phyloP scores from a whole-genome alignment of 2,888 invertebrate genomes.

The Isotomurus palustris region DNA sequence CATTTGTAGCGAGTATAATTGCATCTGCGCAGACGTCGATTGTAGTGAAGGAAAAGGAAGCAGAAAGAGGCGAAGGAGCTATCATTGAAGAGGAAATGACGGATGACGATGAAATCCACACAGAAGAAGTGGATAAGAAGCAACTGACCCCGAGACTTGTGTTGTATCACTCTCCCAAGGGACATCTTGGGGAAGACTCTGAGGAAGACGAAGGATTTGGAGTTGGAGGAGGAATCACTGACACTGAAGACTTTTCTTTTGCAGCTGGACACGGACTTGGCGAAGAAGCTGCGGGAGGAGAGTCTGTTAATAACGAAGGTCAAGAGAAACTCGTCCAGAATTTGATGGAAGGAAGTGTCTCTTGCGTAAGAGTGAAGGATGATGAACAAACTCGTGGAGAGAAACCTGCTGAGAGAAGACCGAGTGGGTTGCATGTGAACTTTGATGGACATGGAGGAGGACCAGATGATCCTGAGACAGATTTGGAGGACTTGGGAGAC shows the following conservation, averaged over 20 bases:
- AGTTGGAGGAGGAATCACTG: constrained; percentile 27
- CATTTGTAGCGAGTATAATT: constrained; percentile 26
- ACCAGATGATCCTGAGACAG: constrained; percentile 18
- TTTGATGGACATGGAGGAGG: no score
- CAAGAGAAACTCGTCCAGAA: constrained; percentile 27
- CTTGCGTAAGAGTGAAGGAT: constrained; percentile 34
- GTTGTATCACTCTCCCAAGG: constrained; percentile 23
- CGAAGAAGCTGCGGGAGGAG: constrained; percentile 6
- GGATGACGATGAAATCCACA: constrained; percentile 34
- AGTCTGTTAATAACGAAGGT: not conserved
- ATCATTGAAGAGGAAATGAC: constrained; percentile 18
- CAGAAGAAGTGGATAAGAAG: constrained; percentile 26
- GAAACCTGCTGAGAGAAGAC: not conserved
- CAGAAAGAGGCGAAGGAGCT: not conserved
- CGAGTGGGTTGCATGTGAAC: not conserved
- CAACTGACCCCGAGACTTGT: constrained; percentile 30
- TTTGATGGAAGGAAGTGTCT: constrained; percentile 32
- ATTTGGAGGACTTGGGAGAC: constrained; percentile 23
- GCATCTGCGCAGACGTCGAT: constrained; percentile 23
- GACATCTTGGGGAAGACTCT: constrained; percentile 2
- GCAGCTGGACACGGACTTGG: constrained; percentile 10
- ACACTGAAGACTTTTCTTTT: constrained; percentile 38
- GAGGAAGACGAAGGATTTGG: constrained; percentile 32
- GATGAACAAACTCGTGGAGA: constrained; percentile 22
- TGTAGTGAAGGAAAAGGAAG: constrained; percentile 22